phyloP scores from a whole-genome alignment of 2,797 vertebrate species.

The Cyprinella venusta region DNA sequence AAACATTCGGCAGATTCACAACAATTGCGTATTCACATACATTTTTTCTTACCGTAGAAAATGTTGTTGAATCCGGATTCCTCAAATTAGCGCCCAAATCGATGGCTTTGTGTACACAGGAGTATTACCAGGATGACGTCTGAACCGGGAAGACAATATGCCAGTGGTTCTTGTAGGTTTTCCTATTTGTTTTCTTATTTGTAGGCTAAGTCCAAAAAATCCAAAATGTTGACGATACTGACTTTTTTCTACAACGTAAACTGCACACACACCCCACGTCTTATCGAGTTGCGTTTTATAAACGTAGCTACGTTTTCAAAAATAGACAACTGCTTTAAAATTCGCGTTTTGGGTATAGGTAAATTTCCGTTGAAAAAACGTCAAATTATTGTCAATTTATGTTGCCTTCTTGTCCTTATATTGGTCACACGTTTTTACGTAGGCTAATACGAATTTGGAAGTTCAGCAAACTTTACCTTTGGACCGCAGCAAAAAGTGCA shows the following conservation, averaged over 20 bases:
- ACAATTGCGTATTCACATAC: not conserved
- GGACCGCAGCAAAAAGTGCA: not conserved
- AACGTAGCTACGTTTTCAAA: not conserved
- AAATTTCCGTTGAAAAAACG: too few species aligned
- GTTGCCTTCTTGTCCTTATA: not conserved
- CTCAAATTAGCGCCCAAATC: not conserved
- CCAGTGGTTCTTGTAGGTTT: not conserved
- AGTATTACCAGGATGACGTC: not conserved
- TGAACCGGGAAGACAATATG: not conserved
- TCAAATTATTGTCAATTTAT: too few species aligned
- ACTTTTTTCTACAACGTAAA: not conserved
- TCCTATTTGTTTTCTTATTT: not conserved
- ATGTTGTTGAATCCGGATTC: not conserved
- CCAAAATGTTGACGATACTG: not conserved
- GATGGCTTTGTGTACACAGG: not conserved
- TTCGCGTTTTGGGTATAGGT: not conserved
- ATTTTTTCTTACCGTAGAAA: too few species aligned
- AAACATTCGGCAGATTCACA: not conserved
- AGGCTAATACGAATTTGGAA: not conserved
- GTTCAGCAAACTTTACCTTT: not conserved
- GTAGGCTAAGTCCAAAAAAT: not conserved
- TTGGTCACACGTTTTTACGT: not conserved
- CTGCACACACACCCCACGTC: not conserved
- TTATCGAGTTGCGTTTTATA: not conserved
- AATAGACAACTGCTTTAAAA: not conserved